Base-by-base conservation (phyloP, 2,888 invertebrate genomes). In the Sturmia bella region DNA sequence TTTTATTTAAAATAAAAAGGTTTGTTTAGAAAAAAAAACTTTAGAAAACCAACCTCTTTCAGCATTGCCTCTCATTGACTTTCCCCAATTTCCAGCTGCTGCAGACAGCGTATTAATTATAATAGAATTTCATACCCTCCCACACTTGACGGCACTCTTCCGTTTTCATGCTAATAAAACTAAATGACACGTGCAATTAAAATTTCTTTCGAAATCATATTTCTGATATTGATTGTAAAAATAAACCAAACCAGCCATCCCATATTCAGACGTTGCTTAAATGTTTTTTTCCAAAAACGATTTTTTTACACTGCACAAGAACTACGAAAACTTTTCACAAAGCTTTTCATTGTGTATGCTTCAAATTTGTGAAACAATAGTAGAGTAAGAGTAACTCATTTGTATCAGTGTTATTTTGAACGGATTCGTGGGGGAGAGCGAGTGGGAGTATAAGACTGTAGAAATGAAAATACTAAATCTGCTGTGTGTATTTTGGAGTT, bases 401-500 rank as follows among this genome's bases (percentile, higher is more conserved):
- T 37, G 12, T 32, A 52, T 50, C 39, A 64, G 45, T 32, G 24
- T 61, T 15, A 61, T 27, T 27, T 13, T 11, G 27, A 43, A 43
- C n/a, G n/a, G 3, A 3, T 21, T 13, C 21, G 1, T 12, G 6
- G 7, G 6, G 5, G 2, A 7, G 32, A 7, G n/a, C 39, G 19
- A 5, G 17, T n/a, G 19, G 6, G n/a, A n/a, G n/a, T 37, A 9
- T 21, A 21, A 48, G n/a, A 57, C 15, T 57, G 19, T 37, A 13
- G 9, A 7, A 21, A 11, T 37, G 12, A 45, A 80, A 70, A 64
- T 54, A 37, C 6, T 57, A 56, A 69, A 74, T 72, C 64, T 68
- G 68, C 2, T 61, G 61, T 66, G 80, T 81, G 78, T 73, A 72
- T 80, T 76, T 82, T 80, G 54, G 68, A 72, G 63, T 69, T 81